These are phyloP conservation scores for Platysteira castanea DNA, from an alignment of 2,113 vertebrate species.

Conservation along the genomic window DNA sequence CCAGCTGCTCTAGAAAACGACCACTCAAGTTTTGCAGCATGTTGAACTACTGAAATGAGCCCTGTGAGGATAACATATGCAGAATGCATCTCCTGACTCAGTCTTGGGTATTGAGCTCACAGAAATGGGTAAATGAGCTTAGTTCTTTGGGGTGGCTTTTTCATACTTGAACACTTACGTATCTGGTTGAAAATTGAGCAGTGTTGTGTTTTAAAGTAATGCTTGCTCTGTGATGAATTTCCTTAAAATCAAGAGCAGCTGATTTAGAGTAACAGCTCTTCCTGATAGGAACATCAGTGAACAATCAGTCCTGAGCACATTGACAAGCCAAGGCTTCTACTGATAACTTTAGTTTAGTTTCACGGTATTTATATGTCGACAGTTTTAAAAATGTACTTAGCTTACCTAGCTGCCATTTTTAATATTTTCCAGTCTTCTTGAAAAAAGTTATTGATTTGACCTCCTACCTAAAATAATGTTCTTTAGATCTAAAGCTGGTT, in stretches of 20 bases:
- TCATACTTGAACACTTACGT: background rate
- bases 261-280: slow-evolving; percentile 59
- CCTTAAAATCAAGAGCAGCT: slow-evolving; percentile 53
- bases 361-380: slow-evolving; percentile 70
- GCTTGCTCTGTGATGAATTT: slow-evolving; percentile 46
- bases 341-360: slow-evolving; percentile 68
- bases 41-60: background rate
- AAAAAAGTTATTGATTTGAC: slow-evolving; percentile 89
- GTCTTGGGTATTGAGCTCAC: background rate
- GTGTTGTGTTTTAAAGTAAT: slow-evolving; percentile 2
- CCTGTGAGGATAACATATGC: background rate
- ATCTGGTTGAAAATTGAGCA: background rate
- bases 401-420: slow-evolving; percentile 82
- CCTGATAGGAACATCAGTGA: slow-evolving; percentile 42
- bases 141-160: background rate
- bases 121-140: background rate
- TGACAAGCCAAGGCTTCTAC: slow-evolving; percentile 73
- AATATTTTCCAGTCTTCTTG: slow-evolving; percentile 84
- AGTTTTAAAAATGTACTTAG: slow-evolving; percentile 76
- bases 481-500: slow-evolving; percentile 95
- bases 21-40: slow-evolving; percentile 7
- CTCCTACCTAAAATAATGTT: slow-evolving; percentile 89
- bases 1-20: slow-evolving; percentile 18
- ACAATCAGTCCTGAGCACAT: slow-evolving; percentile 56
- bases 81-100: background rate